These are phyloP conservation scores for Candoia aspera DNA, from an alignment of 2,113 vertebrate species.

Conservation along the genomic window DNA sequence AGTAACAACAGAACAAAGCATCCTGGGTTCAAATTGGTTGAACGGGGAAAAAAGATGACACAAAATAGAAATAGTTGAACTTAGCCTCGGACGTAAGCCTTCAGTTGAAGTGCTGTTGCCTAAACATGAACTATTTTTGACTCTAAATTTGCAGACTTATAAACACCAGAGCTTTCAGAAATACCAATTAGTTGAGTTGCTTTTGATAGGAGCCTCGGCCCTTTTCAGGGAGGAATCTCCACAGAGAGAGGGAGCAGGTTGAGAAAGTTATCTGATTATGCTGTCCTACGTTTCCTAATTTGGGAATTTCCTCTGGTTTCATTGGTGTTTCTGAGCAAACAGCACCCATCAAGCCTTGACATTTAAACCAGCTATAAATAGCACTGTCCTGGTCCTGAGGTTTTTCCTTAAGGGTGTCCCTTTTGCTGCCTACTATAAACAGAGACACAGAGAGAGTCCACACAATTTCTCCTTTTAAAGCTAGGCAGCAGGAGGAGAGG, in stretches of 20 bases:
- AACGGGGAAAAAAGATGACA: not conserved
- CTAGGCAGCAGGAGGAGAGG: not conserved
- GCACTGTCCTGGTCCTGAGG: not conserved
- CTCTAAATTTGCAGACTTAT: not conserved
- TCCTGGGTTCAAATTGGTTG: not conserved
- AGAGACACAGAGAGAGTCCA: not conserved
- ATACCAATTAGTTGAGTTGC: not conserved
- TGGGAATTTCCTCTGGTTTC: not conserved
- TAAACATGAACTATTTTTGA: not conserved
- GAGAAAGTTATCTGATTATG: not conserved
- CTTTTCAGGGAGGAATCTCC: not conserved
- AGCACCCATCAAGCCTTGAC: not conserved
- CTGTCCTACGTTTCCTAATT: not conserved
- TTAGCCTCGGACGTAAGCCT: no score
- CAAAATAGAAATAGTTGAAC: not conserved
- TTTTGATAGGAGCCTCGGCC: not conserved
- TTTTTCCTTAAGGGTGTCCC: slow-evolving; percentile 21
- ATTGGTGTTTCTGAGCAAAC: not conserved
- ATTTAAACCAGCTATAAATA: slow-evolving; percentile 14
- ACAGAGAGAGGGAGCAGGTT: not conserved
- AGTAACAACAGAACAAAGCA: not conserved
- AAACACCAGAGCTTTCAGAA: not conserved
- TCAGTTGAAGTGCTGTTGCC: no score
- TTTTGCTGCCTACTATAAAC: slow-evolving; percentile 7
- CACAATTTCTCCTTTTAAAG: not conserved